A percentile compares a stretch with the other conserved stretches of the same genome.
Evolutionary conservation across 2,113 vertebrate genomes (phyloP).

Genomic region (Menura novaehollandiae): DNA sequence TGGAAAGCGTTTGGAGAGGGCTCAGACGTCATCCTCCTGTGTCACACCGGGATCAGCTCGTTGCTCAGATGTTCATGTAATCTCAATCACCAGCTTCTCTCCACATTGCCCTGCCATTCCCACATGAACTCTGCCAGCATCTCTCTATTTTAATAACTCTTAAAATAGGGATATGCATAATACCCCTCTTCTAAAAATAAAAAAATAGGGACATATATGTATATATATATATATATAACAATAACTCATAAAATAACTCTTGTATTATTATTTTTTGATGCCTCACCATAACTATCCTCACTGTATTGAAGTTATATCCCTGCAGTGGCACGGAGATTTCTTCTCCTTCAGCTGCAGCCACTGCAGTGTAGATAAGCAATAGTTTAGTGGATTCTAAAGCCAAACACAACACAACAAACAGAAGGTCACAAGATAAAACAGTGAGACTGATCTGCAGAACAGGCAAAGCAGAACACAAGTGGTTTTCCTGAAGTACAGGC

Average conservation of each 20-base stretch:
- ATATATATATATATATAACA: not conserved
- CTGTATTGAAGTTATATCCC: not conserved
- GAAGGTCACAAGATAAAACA: not conserved
- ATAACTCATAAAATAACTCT: not conserved
- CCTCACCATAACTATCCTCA: not conserved
- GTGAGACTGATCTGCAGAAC: not conserved
- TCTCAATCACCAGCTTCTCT: not conserved
- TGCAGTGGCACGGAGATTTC: not conserved
- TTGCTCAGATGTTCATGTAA: not conserved
- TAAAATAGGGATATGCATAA: not conserved
- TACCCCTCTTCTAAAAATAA: not conserved
- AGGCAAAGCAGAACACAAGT: accelerated
- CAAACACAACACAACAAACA: not conserved
- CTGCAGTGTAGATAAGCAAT: not conserved
- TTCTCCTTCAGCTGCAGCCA: not conserved
- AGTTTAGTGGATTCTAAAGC: conserved; percentile 10
- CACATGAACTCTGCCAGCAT: not conserved
- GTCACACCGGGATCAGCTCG: not conserved
- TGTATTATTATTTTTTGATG: not conserved
- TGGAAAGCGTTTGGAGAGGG: not conserved
- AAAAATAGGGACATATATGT: not conserved
- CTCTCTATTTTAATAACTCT: not conserved
- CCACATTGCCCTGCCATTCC: not conserved
- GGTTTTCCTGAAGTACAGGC: not conserved
- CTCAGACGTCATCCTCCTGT: not conserved